Evolutionary conservation across 2,113 vertebrate genomes (phyloP), one percentile per base, ranked within the genome.

Genomic region (Rhea pennata): DNA sequence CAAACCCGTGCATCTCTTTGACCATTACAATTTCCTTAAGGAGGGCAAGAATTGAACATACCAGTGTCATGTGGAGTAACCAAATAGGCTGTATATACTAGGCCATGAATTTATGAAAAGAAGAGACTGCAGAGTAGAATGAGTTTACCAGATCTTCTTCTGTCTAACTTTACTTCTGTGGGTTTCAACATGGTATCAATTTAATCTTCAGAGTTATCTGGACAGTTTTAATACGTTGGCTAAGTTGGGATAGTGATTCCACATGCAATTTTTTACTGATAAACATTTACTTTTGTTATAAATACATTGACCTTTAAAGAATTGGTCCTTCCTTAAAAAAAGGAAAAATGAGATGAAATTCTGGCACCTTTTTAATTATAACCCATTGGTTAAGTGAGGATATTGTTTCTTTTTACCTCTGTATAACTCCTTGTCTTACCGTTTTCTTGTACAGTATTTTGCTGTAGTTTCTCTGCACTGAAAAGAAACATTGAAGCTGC

Each of bases 171-270:
- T 36, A 36, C 36, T 36, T 36, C 36, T 36, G 36, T 36, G 36
- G 36, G 36, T 36, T 36, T 36, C 36, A 36, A 36, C 36, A 36
- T 36, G 36, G 36, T 36, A 36, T 36, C 36, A 36, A 36, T 54
- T 74, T 62, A 8, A n/a, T 65, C 31, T 39, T 87, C 33, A 42
- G 39, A 72, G 44, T 61, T 23, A 72, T 58, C n/a, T 78, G 15
- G 16, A 5, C 42, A 50, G 31, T 42, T 67, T 73, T 62, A 54
- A 53, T 59, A 15, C 3, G 5, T 76, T 23, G 42, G 7, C 33
- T 93, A 2, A 22, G 13, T 67, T 0, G 0, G 21, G 77, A 24
- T 9, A 72, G n/a, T 15, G 73, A 92, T 65, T 84, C 36, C 10
- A 21, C 2, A 0, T 36, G 36, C 73, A 66, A 51, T 12, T 16